Conservation (phyloP, 2,888 invertebrate species). For the Stramonita haemastoma region DNA sequence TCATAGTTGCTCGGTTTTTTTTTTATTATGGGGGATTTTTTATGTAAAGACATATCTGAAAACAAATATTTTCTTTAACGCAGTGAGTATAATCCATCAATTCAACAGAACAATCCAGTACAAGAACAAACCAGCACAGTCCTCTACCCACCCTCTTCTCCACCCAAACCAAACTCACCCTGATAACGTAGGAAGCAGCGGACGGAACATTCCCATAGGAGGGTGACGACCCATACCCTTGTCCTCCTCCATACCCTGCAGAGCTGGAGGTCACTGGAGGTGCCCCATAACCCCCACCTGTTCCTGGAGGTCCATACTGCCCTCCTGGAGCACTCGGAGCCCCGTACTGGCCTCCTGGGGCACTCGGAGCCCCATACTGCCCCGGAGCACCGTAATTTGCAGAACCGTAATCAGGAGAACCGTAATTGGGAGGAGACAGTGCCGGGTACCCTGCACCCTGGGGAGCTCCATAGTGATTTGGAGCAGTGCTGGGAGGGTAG, state of each 20-base stretch:
- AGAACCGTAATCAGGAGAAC: slow-evolving; percentile 43
- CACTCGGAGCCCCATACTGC: slow-evolving; percentile 45
- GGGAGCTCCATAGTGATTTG: slow-evolving; percentile 39
- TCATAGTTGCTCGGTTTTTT: too few species aligned
- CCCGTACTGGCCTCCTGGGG: slow-evolving; percentile 35
- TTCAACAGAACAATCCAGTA: neutral
- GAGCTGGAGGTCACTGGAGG: neutral
- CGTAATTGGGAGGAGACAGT: slow-evolving; percentile 45
- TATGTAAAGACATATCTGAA: too few species aligned
- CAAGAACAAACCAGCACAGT: neutral
- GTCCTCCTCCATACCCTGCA: slow-evolving; percentile 39
- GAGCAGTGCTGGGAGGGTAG: slow-evolving; percentile 35
- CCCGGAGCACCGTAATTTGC: slow-evolving; percentile 31
- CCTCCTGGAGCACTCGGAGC: slow-evolving; percentile 44
- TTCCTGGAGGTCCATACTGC: slow-evolving; percentile 45
- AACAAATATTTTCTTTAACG: too few species aligned
- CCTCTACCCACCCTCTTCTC: neutral
- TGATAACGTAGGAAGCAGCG: slow-evolving; percentile 36
- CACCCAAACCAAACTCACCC: slow-evolving; percentile 34
- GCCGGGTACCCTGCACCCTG: slow-evolving; percentile 35
- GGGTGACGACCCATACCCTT: slow-evolving; percentile 29
- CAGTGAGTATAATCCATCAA: neutral
- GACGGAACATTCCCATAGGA: slow-evolving; percentile 39
- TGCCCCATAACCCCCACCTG: neutral
- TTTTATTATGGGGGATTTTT: too few species aligned